Conservation (phyloP, 1,140 invertebrate species). For the Cyclina sinensis region DNA sequence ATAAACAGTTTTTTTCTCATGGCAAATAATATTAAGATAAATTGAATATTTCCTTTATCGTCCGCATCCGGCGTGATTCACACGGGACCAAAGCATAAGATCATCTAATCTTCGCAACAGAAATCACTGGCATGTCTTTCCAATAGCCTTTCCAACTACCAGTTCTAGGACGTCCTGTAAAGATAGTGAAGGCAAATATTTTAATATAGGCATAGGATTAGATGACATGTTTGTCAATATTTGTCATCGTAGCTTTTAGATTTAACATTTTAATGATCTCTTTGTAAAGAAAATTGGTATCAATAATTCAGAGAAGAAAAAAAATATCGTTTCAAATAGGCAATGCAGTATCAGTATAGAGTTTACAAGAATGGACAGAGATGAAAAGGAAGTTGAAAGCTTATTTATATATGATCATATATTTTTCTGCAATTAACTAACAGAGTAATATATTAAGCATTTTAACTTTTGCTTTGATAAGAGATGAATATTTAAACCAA, state of each 20-base stretch:
- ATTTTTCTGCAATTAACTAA: neutral
- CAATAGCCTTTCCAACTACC: neutral
- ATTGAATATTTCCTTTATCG: neutral
- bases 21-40: no score
- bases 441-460: no score
- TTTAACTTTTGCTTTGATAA: no score
- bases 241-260: neutral
- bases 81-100: neutral
- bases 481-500: no score
- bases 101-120: neutral
- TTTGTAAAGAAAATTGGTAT: no score
- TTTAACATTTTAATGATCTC: neutral
- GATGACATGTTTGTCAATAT: conserved; percentile 3
- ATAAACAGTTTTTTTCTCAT: no score
- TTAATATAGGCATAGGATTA: neutral
- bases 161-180: conserved; percentile 15
- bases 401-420: neutral
- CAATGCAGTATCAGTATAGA: neutral
- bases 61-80: neutral
- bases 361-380: neutral
- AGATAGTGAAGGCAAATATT: conserved; percentile 11
- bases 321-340: neutral
- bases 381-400: neutral
- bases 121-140: neutral
- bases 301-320: neutral